Evolutionary conservation across 1,140 invertebrate species (phyloP), one percentile per base, ranked within the genome.

Genomic region (Caenorhabditis briggsae): DNA sequence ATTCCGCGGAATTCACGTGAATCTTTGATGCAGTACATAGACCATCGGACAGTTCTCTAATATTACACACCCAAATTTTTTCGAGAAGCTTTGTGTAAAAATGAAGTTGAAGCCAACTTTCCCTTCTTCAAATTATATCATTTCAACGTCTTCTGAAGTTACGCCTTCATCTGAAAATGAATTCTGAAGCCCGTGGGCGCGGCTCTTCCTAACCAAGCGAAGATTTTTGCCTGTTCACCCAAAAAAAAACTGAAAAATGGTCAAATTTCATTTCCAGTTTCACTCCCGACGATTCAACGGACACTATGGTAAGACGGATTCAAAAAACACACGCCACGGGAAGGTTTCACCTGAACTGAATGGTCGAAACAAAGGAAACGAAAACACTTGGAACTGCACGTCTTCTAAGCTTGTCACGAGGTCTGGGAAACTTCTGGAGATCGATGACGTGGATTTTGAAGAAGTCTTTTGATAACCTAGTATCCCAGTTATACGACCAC

Each of bases 1-100:
- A 58, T 58, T 58, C 56, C n/a, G n/a, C n/a, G n/a, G n/a, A n/a
- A n/a, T n/a, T n/a, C n/a, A 58, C 56, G 56, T 58, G 56, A 58
- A 58, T 58, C 56, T 20, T 2, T 20, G 56, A 58, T 58, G 20
- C 56, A 58, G 56, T 58, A 58, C 56, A 8, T 5, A 53, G 50
- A 53, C n/a, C 16, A 58, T n/a, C 8, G 56, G 56, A 20, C 56
- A 58, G n/a, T n/a, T 58, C 5, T 58, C 33, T 33, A 1, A 20
- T 2, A n/a, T 58, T 58, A 58, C 56, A 58, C 56, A n/a, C n/a
- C 20, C 8, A 16, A 14, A n/a, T 58, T n/a, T 18, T 58, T n/a
- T 53, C 50, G 16, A 53, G 50, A 53, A 58, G n/a, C n/a, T n/a
- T n/a, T n/a, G 16, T 58, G 56, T n/a, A 58, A 58, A 58, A n/a